Evolutionary conservation across 1,140 invertebrate species (phyloP).

Genomic region (Calephelis virginiensis): DNA sequence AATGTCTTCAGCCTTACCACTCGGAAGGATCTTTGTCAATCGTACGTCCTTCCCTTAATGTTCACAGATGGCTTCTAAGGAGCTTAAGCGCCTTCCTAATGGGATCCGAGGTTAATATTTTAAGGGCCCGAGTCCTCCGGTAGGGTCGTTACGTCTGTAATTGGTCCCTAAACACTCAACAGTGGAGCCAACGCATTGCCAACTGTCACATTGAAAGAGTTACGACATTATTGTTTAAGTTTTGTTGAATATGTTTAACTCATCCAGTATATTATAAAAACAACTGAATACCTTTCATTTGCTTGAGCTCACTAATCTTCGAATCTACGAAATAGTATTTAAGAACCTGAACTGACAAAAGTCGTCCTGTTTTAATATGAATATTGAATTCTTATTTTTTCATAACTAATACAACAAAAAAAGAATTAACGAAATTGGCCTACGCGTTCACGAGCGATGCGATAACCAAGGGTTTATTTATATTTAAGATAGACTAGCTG

Average conservation of each 20-base stretch:
- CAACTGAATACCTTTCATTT: too few species aligned
- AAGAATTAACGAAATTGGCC: too few species aligned
- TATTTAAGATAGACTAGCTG: too few species aligned
- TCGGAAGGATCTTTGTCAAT: conserved; percentile 8
- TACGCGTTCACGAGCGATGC: too few species aligned
- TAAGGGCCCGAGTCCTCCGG: background rate
- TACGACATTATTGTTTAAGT: background rate
- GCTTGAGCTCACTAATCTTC: too few species aligned
- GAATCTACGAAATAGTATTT: too few species aligned
- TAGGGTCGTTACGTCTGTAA: background rate
- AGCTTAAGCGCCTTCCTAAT: conserved; percentile 7
- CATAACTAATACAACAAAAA: too few species aligned
- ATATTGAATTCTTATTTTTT: too few species aligned
- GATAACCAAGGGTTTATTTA: too few species aligned
- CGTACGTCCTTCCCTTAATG: conserved; percentile 10
- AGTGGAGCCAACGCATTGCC: background rate
- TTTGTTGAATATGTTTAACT: background rate
- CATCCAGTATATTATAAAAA: too few species aligned
- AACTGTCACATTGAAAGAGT: background rate
- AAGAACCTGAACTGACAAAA: too few species aligned
- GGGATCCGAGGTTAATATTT: conserved; percentile 11
- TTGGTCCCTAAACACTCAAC: conserved; percentile 3
- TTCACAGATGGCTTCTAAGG: conserved; percentile 10
- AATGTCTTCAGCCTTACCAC: background rate
- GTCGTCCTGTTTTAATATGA: too few species aligned